phyloP scores from a whole-genome alignment of 2,113 vertebrate genomes.

The Apistogramma diplotaenia region DNA sequence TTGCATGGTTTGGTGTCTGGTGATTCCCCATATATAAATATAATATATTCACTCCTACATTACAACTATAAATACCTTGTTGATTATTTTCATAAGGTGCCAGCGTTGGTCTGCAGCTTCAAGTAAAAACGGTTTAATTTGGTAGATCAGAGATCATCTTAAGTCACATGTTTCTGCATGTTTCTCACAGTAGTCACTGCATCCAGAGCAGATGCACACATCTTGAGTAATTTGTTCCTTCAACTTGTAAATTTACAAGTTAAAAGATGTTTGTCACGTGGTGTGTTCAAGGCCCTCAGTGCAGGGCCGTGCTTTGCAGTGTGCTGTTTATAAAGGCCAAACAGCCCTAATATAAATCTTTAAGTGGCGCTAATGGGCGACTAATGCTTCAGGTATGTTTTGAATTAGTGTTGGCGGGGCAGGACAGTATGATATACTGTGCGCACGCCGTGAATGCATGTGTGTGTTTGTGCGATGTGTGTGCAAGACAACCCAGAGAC shows the following conservation, averaged over 20 bases:
- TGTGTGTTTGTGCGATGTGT: not conserved
- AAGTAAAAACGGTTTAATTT: not conserved
- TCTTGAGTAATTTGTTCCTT: not conserved
- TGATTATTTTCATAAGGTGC: no score
- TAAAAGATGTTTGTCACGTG: not conserved
- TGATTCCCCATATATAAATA: no score
- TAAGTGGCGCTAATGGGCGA: slow-evolving; percentile 11
- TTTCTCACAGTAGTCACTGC: not conserved
- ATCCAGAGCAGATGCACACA: not conserved
- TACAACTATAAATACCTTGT: no score
- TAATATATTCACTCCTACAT: no score
- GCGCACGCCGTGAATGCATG: not conserved
- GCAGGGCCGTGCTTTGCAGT: not conserved
- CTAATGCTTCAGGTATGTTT: slow-evolving; percentile 41
- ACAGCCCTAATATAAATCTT: not conserved
- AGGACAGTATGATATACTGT: not conserved
- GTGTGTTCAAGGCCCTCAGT: not conserved
- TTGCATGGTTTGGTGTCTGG: no score
- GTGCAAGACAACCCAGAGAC: not conserved
- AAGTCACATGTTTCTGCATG: not conserved
- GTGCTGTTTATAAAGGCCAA: not conserved
- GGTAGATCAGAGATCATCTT: not conserved
- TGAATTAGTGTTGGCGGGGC: not conserved
- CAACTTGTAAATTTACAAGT: not conserved
- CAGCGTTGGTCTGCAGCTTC: not conserved